Percentiles rank a stretch among this genome's conserved stretches.
Conservation (phyloP, 2,888 invertebrate genomes). For the Muschampia plurimacula region DNA sequence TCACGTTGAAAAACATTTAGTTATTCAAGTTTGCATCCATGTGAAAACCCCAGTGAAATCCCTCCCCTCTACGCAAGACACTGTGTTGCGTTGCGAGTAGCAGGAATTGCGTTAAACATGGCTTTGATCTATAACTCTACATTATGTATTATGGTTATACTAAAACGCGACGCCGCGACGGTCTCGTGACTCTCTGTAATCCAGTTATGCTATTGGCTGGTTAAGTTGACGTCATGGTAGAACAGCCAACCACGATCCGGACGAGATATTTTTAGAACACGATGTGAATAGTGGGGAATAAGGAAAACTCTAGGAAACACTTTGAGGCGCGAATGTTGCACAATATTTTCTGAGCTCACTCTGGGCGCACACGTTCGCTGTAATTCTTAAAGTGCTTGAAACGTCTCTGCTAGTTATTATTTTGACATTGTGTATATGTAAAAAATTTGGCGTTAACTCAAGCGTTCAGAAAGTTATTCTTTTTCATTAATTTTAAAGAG, state of each 20-base stretch:
- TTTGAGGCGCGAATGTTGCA: conserved; percentile 67
- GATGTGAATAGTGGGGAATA: conserved; percentile 68
- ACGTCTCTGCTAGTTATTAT: conserved; percentile 31
- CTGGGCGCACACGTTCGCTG: conserved; percentile 60
- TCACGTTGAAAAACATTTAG: conserved; percentile 30
- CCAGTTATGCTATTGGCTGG: conserved; percentile 61
- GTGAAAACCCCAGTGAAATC: conserved; percentile 51
- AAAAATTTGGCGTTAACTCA: conserved; percentile 19
- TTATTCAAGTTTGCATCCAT: conserved; percentile 37
- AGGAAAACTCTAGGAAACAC: conserved; percentile 69
- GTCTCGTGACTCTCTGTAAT: conserved; percentile 72
- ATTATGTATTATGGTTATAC: conserved; percentile 48
- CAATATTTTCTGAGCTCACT: conserved; percentile 71
- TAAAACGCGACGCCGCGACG: conserved; percentile 53
- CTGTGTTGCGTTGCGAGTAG: conserved; percentile 35
- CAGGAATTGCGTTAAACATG: conserved; percentile 23
- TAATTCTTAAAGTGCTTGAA: conserved; percentile 31
- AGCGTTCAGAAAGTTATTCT: conserved; percentile 46
- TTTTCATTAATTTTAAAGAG: conserved; percentile 53
- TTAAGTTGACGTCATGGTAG: conserved; percentile 69
- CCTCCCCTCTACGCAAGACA: conserved; percentile 33
- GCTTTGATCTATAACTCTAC: conserved; percentile 43
- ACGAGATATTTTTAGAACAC: conserved; percentile 78
- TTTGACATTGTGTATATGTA: conserved; percentile 26
- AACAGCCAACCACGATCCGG: conserved; percentile 61